Percentiles rank a stretch among this genome's conserved stretches.
Evolutionary conservation across 2,888 invertebrate genomes (phyloP).

Genomic region (Drosophila cognata): DNA sequence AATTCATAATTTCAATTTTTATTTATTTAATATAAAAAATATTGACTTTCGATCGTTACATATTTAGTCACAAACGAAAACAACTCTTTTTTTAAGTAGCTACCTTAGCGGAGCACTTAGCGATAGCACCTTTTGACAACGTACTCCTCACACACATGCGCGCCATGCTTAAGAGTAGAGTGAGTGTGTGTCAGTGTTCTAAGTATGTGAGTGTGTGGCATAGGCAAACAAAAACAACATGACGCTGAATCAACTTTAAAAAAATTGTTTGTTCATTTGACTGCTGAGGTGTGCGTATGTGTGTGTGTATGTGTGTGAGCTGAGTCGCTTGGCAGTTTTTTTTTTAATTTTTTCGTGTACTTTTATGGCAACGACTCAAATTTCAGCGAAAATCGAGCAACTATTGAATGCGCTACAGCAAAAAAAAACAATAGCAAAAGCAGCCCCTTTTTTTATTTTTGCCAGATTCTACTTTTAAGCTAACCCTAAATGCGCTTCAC

Average conservation of each 20-base stretch:
- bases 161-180: conserved; percentile 42
- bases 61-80: neutral
- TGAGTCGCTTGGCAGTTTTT: conserved; percentile 49
- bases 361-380: conserved; percentile 62
- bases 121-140: conserved; percentile 66
- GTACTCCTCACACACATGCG: conserved; percentile 54
- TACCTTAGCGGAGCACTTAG: conserved; percentile 43
- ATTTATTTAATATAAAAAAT: neutral
- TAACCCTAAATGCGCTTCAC: conserved; percentile 26
- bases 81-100: conserved; percentile 5
- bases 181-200: conserved; percentile 2
- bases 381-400: conserved; percentile 56
- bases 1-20: neutral
- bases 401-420: conserved; percentile 43
- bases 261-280: conserved; percentile 63
- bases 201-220: conserved; percentile 42
- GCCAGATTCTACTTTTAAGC: conserved; percentile 31
- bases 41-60: neutral
- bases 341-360: conserved; percentile 38
- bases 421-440: neutral
- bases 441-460: conserved; percentile 10
- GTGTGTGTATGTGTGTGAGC: conserved; percentile 17
- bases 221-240: conserved; percentile 71
- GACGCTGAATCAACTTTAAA: conserved; percentile 67
- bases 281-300: conserved; percentile 27